phyloP scores from a whole-genome alignment of 2,797 vertebrate genomes.

The Vespertilio murinus region DNA sequence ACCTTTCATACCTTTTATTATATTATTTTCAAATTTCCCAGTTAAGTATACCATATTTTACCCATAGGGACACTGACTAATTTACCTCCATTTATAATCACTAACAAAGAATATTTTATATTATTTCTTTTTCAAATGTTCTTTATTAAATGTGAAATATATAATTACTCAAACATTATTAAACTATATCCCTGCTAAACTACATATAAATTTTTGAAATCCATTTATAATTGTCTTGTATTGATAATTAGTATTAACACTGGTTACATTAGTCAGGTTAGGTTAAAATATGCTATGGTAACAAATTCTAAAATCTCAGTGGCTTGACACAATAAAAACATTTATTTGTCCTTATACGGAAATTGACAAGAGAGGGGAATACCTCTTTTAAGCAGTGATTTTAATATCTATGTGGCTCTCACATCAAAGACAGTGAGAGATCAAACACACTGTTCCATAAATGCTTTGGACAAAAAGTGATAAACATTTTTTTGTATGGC shows the following conservation, averaged over 20 bases:
- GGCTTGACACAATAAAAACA: neutral
- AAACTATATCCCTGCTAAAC: neutral
- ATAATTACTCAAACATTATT: neutral
- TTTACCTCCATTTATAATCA: neutral
- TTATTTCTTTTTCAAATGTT: neutral
- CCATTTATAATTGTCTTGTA: neutral
- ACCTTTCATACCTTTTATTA: neutral
- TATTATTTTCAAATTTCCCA: neutral
- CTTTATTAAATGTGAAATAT: neutral
- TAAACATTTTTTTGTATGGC: neutral
- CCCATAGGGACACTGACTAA: neutral
- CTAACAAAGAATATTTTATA: neutral
- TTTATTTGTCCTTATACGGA: neutral
- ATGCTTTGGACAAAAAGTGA: neutral
- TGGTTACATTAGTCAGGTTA: neutral
- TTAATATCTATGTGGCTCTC: neutral
- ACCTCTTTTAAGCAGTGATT: neutral
- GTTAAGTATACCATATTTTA: neutral
- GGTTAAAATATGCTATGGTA: neutral
- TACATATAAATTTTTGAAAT: neutral
- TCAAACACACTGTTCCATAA: neutral
- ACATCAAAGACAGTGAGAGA: neutral
- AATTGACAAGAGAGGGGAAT: neutral
- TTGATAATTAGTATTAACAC: neutral
- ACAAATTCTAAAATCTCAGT: neutral